A percentile compares a stretch with the other conserved stretches of the same genome.
These are phyloP conservation scores for Drosophila saltans DNA, from an alignment of 1,140 invertebrate species.

Conservation along the genomic window DNA sequence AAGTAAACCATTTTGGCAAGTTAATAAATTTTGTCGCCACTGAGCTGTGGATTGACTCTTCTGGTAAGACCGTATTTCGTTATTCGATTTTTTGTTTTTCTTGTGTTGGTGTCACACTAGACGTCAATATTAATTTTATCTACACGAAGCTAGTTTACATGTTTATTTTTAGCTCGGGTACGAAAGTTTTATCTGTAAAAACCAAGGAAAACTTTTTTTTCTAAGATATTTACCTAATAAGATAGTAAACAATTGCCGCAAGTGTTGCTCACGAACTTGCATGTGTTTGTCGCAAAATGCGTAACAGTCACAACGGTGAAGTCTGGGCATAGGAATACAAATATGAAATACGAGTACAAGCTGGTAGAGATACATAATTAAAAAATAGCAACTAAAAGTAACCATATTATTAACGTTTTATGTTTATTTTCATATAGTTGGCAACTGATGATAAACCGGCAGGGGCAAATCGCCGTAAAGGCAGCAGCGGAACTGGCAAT, in stretches of 20 bases:
- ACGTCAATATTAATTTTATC: background rate
- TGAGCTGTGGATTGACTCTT: no score
- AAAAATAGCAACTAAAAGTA: constrained; percentile 12
- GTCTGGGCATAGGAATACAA: background rate
- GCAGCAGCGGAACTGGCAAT: constrained; percentile 36
- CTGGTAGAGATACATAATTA: constrained; percentile 18
- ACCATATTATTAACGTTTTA: constrained; percentile 15
- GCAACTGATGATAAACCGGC: constrained; percentile 63
- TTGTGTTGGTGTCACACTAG: background rate
- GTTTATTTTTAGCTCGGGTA: background rate
- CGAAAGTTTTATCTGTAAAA: background rate
- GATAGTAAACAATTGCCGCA: background rate
- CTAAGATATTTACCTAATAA: background rate
- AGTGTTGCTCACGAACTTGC: background rate
- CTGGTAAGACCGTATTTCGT: no score
- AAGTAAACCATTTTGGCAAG: no score
- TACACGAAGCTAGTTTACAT: background rate
- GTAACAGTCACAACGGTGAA: background rate
- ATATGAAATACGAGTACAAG: constrained; percentile 15
- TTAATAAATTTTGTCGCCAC: no score
- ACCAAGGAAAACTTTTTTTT: background rate
- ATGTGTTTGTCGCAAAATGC: background rate
- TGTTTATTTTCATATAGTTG: constrained; percentile 39
- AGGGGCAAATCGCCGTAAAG: constrained; percentile 47
- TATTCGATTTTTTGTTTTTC: background rate